phyloP scores from a whole-genome alignment of 2,797 vertebrate genomes.

The Argentina silus region DNA sequence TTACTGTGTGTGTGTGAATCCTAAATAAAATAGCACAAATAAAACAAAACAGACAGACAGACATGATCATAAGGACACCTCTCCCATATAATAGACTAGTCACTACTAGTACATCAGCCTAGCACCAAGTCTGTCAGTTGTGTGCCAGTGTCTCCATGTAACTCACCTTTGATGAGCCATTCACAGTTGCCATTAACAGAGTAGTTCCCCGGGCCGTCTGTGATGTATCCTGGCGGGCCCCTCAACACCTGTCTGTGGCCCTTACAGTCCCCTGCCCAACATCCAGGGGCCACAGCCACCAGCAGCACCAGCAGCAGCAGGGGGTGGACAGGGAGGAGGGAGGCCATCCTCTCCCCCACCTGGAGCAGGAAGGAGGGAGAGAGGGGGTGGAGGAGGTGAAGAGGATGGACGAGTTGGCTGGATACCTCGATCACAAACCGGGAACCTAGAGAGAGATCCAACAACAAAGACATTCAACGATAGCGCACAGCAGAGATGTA shows the following conservation, averaged over 20 bases:
- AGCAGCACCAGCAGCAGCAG: constrained; percentile 65
- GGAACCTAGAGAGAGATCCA: constrained; percentile 19
- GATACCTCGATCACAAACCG: constrained; percentile 40
- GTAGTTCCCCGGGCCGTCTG: constrained; percentile 93
- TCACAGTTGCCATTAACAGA: constrained; percentile 96
- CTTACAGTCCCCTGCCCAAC: constrained; percentile 86
- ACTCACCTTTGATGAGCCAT: constrained; percentile 92
- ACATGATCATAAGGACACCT: not conserved
- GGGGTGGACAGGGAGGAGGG: constrained; percentile 61
- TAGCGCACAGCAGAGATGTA: no score
- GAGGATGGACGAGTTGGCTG: not conserved
- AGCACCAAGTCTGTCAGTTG: no score
- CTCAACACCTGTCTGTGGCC: constrained; percentile 88
- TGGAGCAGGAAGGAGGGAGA: constrained; percentile 33
- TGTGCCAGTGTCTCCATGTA: not conserved
- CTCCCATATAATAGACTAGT: constrained; percentile 13
- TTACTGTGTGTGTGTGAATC: no score
- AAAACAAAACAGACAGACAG: no score
- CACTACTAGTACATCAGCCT: constrained; percentile 6
- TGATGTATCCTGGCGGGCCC: constrained; percentile 85
- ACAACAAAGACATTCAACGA: not conserved
- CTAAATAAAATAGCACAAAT: no score
- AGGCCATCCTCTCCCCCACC: constrained; percentile 74
- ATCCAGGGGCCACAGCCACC: constrained; percentile 43
- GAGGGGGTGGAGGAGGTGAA: not conserved